Evolutionary conservation across 2,113 vertebrate species (phyloP), one percentile per base, ranked within the genome.

Genomic region (Orthonyx spaldingii): DNA sequence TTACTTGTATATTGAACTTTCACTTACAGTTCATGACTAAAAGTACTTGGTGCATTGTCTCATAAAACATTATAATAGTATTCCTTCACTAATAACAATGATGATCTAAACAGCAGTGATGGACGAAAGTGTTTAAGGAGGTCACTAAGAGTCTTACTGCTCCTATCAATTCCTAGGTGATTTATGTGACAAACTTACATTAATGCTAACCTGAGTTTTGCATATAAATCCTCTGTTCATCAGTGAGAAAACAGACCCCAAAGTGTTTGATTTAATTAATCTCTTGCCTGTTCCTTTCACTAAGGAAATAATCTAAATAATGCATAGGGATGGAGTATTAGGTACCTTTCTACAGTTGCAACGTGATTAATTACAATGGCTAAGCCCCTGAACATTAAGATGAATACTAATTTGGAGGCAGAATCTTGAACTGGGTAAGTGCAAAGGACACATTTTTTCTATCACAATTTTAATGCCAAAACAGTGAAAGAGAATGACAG

Each of bases 281-380:
- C 84, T 95, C 87, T 97, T 97, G 80, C 61, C 39, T 75, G 61
- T 56, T 72, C 35, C 42, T 94, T 97, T 97, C 85, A 93, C 69
- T 91, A 87, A 8, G 23, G 69, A 96, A 96, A 96, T 95, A 95
- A 93, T 96, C 89, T 96, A 96, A 97, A 97, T 97, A 98, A 98
- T 92, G 71, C 93, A 94, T 91, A 94, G 57, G 74, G 74, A 93
- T 86, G 77, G 59, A n/a, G 50, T 90, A 94, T 93, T 97, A 97
- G 88, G 81, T 92, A 94, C 95, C 91, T 94, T 97, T 96, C 87
- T 94, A 86, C 78, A 94, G 87, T 95, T 96, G 80, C 70, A 84
- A 50, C 46, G 74, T 96, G 95, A 98, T 97, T 97, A 97, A 97
- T 97, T 97, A 86, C 89, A 96, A 94, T 92, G 59, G 76, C 44